Percentiles rank a stretch among this genome's conserved stretches.
Evolutionary conservation across 2,797 vertebrate species (phyloP).

Genomic region (Acrossocheilus wenchowensis): DNA sequence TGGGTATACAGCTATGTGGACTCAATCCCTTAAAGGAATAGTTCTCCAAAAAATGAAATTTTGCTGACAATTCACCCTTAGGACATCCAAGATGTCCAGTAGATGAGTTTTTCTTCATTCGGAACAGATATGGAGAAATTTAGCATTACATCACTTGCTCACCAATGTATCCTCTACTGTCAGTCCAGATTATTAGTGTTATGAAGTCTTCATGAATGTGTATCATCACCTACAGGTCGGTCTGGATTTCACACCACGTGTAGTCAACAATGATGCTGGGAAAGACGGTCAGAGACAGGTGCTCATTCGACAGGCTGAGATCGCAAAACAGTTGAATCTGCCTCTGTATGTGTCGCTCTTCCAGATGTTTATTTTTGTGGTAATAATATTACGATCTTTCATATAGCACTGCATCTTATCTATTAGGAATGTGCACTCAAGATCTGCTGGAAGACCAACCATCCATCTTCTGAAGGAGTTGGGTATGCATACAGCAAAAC

Average conservation of each 20-base stretch:
- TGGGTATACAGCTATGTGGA: not conserved
- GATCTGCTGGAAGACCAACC: conserved; percentile 95
- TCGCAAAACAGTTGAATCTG: conserved; percentile 89
- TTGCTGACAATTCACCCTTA: not conserved
- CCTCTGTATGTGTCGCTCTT: conserved; percentile 84
- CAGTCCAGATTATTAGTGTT: not conserved
- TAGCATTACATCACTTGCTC: not conserved
- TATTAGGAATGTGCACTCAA: conserved; percentile 94
- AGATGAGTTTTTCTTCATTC: not conserved
- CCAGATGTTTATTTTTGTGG: not conserved
- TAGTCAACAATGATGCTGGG: conserved; percentile 80
- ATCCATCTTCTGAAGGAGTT: conserved; percentile 91
- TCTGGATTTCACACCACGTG: conserved; percentile 92
- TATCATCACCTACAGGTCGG: conserved; percentile 81
- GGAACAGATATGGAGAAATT: not conserved
- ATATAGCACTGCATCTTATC: conserved; percentile 12
- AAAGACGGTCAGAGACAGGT: conserved; percentile 92
- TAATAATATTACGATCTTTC: not conserved
- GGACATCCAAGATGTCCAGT: not conserved
- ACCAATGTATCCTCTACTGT: not conserved
- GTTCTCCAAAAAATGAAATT: not conserved
- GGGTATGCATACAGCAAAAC: conserved; percentile 75
- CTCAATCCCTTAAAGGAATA: not conserved
- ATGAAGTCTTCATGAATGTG: not conserved
- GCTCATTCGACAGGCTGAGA: conserved; percentile 86